Conservation (phyloP, 2,888 invertebrate species). For the Rotaria magnacalcarata region DNA sequence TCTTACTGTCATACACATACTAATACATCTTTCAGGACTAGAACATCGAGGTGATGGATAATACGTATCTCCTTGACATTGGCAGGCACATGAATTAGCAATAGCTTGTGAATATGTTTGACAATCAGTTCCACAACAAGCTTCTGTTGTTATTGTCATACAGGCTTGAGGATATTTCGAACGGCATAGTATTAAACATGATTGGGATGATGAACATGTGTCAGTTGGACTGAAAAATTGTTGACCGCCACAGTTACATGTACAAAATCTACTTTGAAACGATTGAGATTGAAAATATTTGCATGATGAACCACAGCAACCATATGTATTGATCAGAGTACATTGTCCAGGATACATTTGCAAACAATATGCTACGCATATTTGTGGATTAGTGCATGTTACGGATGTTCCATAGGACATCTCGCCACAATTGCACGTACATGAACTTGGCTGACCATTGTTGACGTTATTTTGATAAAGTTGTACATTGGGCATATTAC, state of each 20-base stretch:
- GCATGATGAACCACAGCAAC: not conserved
- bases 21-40: not conserved
- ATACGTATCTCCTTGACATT: not conserved
- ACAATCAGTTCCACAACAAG: not conserved
- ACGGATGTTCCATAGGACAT: not conserved
- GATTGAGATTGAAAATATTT: constrained; percentile 13
- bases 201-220: not conserved
- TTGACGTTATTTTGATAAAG: not conserved
- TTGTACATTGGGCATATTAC: not conserved
- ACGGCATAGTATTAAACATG: not conserved
- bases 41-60: not conserved
- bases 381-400: not conserved
- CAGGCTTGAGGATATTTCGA: not conserved
- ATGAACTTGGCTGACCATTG: not conserved
- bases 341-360: constrained; percentile 1
- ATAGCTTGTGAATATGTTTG: not conserved
- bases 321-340: not conserved
- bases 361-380: not conserved
- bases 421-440: not conserved
- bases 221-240: not conserved
- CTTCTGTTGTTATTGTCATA: not conserved
- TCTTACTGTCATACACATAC: not conserved
- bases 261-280: not conserved
- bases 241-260: not conserved
- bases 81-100: not conserved